Evolutionary conservation across 1,140 invertebrate genomes (phyloP), one percentile per base, ranked within the genome.

Genomic region (Drosophila sp.): DNA sequence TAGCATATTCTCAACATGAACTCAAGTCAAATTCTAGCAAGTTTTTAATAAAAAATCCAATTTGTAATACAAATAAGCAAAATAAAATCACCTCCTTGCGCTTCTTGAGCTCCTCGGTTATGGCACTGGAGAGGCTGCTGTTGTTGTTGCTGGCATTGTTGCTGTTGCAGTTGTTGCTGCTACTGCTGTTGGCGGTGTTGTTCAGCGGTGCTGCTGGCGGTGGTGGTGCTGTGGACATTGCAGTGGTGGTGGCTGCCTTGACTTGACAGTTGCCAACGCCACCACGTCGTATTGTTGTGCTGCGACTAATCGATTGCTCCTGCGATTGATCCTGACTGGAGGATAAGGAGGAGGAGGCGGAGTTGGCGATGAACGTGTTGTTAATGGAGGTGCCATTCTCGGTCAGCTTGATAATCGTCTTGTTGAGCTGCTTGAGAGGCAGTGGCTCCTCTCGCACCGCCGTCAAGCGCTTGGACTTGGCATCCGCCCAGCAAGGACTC

Each of bases 321-420:
- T 72, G 40, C 45, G 69, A 58, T 29, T 62, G 18, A 14, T 53
- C 50, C 14, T 59, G 45, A 36, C 13, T 36, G 43, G 13, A 32
- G 29, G 21, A 21, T n/a, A n/a, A n/a, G n/a, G n/a, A n/a, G n/a
- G n/a, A n/a, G n/a, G n/a, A n/a, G n/a, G n/a, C n/a, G n/a, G n/a
- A n/a, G n/a, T n/a, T n/a, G 21, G 74, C 58, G 29, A 78, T 74
- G 56, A 67, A 81, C 8, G 83, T 77, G 41, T 76, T 77, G 27
- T 81, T 77, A n/a, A 95, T 95, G 2, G 94, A 94, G 18, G 94
- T 94, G 27, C 94, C 94, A 54, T 94, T 94, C 91, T 94, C 94
- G 6, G 94, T 94, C 67, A 95, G 91, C 92, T 94, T 95, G 38
- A 95, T 95, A 63, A 95, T 95, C 0, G 94, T 95, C 75, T 94